Percentiles rank a stretch among this genome's conserved stretches.
Evolutionary conservation across 2,888 invertebrate species (phyloP).

Genomic region (Acleris laterana): DNA sequence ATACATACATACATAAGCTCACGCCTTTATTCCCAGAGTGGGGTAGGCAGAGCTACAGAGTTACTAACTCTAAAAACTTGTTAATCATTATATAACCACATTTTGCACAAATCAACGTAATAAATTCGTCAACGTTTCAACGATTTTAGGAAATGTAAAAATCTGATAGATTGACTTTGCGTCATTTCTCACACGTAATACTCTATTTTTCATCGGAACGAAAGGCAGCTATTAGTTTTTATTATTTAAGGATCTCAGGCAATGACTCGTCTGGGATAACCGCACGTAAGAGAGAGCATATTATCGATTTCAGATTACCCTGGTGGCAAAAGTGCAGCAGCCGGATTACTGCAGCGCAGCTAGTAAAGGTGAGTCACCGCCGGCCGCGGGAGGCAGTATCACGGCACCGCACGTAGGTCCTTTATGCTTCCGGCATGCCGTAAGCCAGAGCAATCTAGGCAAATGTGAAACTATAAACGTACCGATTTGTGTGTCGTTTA

Average conservation of each 20-base stretch:
- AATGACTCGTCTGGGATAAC: slow-evolving; percentile 37
- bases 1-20: too few species aligned
- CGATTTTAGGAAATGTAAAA: too few species aligned
- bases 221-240: slow-evolving; percentile 7
- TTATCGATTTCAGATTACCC: slow-evolving; percentile 61
- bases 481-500: slow-evolving; percentile 33
- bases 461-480: slow-evolving; percentile 44
- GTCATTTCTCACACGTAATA: neutral
- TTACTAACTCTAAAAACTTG: too few species aligned
- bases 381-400: slow-evolving; percentile 44
- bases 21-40: too few species aligned
- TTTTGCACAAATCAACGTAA: too few species aligned
- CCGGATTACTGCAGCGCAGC: slow-evolving; percentile 45
- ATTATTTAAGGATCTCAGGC: slow-evolving; percentile 14
- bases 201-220: neutral
- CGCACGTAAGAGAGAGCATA: slow-evolving; percentile 41
- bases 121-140: too few species aligned
- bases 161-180: too few species aligned
- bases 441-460: slow-evolving; percentile 43
- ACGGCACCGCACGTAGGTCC: slow-evolving; percentile 41
- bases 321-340: slow-evolving; percentile 53
- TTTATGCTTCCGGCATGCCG: slow-evolving; percentile 42
- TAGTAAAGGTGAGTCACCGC: slow-evolving; percentile 37
- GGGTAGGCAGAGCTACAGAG: too few species aligned
- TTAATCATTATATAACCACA: too few species aligned